Conservation (phyloP, 2,888 invertebrate genomes). For the Ceriagrion tenellum region DNA sequence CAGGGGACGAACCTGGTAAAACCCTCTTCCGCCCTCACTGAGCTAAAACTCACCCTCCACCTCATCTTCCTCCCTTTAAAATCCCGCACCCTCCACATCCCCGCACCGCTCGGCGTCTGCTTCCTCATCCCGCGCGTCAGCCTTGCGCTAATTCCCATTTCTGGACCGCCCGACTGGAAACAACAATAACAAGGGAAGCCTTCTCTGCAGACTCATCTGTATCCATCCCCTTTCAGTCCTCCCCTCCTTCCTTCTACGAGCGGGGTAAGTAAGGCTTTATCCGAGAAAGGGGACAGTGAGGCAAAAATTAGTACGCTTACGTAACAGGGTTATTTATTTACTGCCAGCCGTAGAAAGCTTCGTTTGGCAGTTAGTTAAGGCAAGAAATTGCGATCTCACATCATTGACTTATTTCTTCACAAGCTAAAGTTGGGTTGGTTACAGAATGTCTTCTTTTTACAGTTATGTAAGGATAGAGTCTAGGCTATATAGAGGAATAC, state of each 20-base stretch:
- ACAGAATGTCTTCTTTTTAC: no score
- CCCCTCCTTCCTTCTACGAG: not conserved
- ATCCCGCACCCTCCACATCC: not conserved
- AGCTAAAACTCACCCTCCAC: not conserved
- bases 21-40: not conserved
- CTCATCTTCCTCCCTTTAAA: not conserved
- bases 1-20: not conserved
- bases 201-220: not conserved
- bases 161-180: conserved; percentile 19
- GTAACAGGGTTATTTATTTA: no score
- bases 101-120: not conserved
- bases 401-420: no score
- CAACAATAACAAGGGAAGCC: conserved; percentile 35
- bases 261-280: not conserved
- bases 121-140: not conserved
- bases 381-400: no score
- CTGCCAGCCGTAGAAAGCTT: no score
- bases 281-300: not conserved
- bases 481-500: no score
- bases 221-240: not conserved
- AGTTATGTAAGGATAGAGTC: no score
- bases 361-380: no score
- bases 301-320: not conserved
- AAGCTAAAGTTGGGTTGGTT: no score
- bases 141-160: conserved; percentile 2